Percentiles rank a stretch among this genome's conserved stretches.
These are phyloP conservation scores for Parasteatoda lunata DNA, from an alignment of 2,888 invertebrate species.

Conservation along the genomic window DNA sequence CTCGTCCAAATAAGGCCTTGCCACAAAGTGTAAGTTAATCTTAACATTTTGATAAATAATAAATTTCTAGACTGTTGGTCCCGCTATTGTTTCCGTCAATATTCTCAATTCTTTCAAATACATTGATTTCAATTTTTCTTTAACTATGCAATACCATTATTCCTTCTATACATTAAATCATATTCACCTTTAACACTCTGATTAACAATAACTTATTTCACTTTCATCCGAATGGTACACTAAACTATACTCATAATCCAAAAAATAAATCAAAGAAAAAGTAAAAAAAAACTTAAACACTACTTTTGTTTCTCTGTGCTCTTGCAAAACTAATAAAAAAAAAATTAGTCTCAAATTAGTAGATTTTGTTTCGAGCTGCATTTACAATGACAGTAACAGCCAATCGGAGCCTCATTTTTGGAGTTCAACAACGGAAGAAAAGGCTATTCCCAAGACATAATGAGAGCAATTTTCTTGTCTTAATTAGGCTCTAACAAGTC, in stretches of 20 bases:
- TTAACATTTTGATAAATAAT: no score
- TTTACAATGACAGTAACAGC: slow-evolving; percentile 26
- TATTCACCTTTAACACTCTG: no score
- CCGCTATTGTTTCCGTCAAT: no score
- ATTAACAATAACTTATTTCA: no score
- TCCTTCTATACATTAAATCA: no score
- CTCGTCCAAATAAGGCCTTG: no score
- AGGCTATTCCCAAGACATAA: slow-evolving; percentile 25
- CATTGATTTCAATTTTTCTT: no score
- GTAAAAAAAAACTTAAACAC: background rate
- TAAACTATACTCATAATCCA: background rate
- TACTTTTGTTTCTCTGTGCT: background rate
- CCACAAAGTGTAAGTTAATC: no score
- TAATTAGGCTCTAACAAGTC: slow-evolving; percentile 64
- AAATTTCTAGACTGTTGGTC: no score
- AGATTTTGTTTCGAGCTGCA: slow-evolving; percentile 23
- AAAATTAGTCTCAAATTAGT: slow-evolving; percentile 18
- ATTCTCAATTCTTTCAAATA: no score
- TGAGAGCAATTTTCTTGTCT: slow-evolving; percentile 63
- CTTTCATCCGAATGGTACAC: no score
- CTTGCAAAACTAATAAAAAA: background rate
- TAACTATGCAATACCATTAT: no score
- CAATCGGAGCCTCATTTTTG: slow-evolving; percentile 36
- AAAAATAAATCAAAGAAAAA: background rate
- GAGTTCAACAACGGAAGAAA: slow-evolving; percentile 34